A percentile compares a stretch with the other conserved stretches of the same genome.
Conservation (phyloP, 2,113 vertebrate genomes). For the Panthera tigris region DNA sequence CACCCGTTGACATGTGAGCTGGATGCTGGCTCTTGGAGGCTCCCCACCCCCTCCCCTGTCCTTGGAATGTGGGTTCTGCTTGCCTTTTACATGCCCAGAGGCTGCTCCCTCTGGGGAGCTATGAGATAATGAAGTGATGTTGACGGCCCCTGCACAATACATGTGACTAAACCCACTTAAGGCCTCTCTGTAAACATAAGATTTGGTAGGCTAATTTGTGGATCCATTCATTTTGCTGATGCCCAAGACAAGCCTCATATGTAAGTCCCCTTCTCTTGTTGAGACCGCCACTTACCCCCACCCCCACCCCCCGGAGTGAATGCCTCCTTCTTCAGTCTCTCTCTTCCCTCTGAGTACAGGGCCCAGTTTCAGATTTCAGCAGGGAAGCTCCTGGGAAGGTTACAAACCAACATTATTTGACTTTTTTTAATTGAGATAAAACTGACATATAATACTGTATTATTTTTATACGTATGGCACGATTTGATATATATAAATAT, state of each 20-base stretch:
- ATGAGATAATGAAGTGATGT: background rate
- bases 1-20: background rate
- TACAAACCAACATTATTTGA: background rate
- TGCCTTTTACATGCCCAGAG: background rate
- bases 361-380: background rate
- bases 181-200: background rate
- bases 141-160: background rate
- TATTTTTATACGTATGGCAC: background rate
- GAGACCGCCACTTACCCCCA: background rate
- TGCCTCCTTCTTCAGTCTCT: background rate
- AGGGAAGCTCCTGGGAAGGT: background rate
- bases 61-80: background rate
- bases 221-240: background rate
- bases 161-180: background rate
- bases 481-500: background rate
- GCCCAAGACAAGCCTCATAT: background rate
- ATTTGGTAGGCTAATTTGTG: background rate
- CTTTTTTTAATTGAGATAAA: background rate
- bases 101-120: background rate
- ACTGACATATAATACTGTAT: background rate
- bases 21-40: background rate
- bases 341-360: background rate
- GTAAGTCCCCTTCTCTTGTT: background rate
- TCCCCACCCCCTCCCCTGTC: background rate
- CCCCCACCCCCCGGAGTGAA: background rate